phyloP scores from a whole-genome alignment of 1,140 invertebrate genomes.

The Aphelenchoides besseyi region DNA sequence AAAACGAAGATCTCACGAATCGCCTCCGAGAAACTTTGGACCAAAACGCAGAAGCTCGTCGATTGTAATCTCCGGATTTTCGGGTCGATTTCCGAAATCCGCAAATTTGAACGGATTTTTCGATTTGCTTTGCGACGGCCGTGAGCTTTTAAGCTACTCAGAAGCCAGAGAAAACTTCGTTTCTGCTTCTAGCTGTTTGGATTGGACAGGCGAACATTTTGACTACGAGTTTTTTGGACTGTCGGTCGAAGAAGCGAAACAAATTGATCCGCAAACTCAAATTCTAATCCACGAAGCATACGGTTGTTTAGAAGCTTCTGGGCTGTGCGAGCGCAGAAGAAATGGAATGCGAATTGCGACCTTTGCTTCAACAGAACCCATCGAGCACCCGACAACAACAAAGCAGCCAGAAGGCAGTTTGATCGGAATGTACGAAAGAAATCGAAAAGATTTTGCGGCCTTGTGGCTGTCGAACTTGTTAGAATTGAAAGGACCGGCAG shows the following conservation, averaged over 20 bases:
- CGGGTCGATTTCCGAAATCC: constrained; percentile 30
- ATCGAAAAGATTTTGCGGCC: constrained; percentile 40
- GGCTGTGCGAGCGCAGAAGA: neutral
- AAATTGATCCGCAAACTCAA: constrained; percentile 7
- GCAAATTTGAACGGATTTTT: constrained; percentile 30
- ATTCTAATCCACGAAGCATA: neutral
- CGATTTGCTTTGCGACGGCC: constrained; percentile 13
- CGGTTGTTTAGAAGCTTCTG: constrained; percentile 11
- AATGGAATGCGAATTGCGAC: constrained; percentile 14
- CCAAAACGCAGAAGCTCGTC: neutral
- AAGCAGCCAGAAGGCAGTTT: constrained; percentile 13
- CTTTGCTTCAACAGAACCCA: constrained; percentile 33
- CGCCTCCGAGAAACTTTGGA: neutral
- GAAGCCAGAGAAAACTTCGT: neutral
- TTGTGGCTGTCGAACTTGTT: constrained; percentile 34
- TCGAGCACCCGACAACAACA: neutral
- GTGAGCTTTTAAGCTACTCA: constrained; percentile 20
- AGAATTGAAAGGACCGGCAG: constrained; percentile 30
- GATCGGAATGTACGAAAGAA: constrained; percentile 34
- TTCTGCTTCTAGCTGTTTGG: neutral
- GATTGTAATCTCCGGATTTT: constrained; percentile 31
- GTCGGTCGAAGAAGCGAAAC: neutral
- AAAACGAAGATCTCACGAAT: neutral
- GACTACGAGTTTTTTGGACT: constrained; percentile 21
- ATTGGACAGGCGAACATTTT: neutral